These are phyloP conservation scores for Procambarus virginalis DNA, from an alignment of 1,140 invertebrate species.

Conservation along the genomic window DNA sequence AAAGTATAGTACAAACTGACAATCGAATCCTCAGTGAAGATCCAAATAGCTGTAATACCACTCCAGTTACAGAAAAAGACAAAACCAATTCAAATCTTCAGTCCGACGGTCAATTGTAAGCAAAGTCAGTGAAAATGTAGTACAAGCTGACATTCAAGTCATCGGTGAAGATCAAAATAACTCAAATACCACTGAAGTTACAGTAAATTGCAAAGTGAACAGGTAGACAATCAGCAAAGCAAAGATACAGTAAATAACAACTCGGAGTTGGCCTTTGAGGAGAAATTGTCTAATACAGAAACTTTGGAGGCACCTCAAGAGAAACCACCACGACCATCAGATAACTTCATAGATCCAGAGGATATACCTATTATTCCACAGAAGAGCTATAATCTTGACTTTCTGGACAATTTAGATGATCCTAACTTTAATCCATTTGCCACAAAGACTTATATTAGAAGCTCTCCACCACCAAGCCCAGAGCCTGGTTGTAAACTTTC, in stretches of 20 bases:
- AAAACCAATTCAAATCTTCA: neutral
- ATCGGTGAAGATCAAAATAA: neutral
- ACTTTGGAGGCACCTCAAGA: neutral
- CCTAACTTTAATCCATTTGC: slow-evolving; percentile 71
- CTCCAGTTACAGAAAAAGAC: no score
- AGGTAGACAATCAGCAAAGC: neutral
- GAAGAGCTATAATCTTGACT: slow-evolving; percentile 68
- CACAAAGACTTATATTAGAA: slow-evolving; percentile 63
- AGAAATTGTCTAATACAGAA: neutral
- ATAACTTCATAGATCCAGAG: neutral
- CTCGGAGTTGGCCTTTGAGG: neutral
- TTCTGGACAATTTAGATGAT: slow-evolving; percentile 68
- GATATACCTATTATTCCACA: slow-evolving; percentile 61
- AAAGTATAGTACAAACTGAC: neutral
- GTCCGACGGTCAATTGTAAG: neutral
- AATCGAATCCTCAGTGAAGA: neutral
- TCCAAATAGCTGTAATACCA: no score
- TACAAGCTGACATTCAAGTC: neutral
- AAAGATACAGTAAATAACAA: neutral
- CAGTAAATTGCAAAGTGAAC: neutral
- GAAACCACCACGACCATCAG: neutral
- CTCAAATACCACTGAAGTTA: neutral
- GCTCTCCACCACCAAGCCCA: slow-evolving; percentile 61
- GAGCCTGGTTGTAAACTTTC: slow-evolving; percentile 53
- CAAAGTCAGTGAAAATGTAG: neutral